Conservation (phyloP, 2,113 vertebrate genomes). For the Cyanistes caeruleus region DNA sequence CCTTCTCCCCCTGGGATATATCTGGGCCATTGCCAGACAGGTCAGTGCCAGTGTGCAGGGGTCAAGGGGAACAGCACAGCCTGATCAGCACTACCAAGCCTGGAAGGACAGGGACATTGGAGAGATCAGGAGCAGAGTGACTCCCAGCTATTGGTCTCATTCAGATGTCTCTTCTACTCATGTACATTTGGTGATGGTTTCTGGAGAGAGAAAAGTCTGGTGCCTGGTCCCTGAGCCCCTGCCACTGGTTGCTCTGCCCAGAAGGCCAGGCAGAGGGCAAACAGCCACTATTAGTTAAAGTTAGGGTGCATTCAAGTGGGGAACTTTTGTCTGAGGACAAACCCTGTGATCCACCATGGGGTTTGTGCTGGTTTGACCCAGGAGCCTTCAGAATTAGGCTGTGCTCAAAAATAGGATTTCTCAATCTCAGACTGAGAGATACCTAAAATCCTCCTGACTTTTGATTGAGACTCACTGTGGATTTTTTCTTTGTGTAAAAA, state of each 20-base stretch:
- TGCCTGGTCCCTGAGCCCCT: neutral
- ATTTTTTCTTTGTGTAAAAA: neutral
- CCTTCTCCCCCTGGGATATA: neutral
- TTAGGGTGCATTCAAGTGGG: neutral
- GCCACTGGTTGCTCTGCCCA: neutral
- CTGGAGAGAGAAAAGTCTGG: neutral
- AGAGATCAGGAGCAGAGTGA: neutral
- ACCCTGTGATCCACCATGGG: neutral
- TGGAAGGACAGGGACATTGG: neutral
- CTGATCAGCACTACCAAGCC: accelerated
- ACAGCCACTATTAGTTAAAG: neutral
- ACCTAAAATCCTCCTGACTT: neutral
- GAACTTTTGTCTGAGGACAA: neutral
- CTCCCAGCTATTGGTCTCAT: neutral
- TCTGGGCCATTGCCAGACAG: neutral
- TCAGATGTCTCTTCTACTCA: neutral
- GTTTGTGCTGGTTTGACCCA: neutral
- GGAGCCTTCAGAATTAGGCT: neutral
- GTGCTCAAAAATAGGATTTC: neutral
- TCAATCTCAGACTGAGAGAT: neutral
- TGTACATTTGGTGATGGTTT: neutral
- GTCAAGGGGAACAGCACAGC: neutral
- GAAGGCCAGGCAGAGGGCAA: neutral
- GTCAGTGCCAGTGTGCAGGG: accelerated
- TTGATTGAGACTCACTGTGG: neutral